These are phyloP conservation scores for Sternarchorhynchus goeldii DNA, from an alignment of 2,797 vertebrate genomes.

Conservation along the genomic window DNA sequence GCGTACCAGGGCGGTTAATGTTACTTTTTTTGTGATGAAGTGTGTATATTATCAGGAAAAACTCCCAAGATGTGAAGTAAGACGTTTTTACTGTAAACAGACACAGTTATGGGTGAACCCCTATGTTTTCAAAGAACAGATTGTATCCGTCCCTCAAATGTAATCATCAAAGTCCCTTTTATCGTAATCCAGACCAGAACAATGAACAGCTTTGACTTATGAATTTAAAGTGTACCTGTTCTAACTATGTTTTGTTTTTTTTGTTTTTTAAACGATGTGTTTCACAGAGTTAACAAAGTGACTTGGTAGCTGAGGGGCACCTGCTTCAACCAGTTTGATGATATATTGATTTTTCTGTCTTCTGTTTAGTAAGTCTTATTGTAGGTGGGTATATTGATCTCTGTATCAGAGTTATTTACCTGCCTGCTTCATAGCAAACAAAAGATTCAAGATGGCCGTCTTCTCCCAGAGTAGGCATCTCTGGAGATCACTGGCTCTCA, in stretches of 20 bases:
- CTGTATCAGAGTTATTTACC: conserved; percentile 39
- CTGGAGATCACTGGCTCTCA: conserved; percentile 2
- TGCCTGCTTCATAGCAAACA: conserved; percentile 36
- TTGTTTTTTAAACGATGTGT: neutral
- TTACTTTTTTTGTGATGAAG: conserved; percentile 25
- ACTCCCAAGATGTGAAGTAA: neutral
- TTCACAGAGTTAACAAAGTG: neutral
- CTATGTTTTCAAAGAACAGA: neutral
- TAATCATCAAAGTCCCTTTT: neutral
- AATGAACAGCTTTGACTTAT: neutral
- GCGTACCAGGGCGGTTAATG: conserved; percentile 60
- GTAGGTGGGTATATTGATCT: conserved; percentile 10
- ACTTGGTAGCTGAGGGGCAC: conserved; percentile 18
- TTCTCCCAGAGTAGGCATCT: conserved; percentile 3
- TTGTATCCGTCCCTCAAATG: no score
- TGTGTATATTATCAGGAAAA: conserved; percentile 5
- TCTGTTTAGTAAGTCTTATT: conserved; percentile 29
- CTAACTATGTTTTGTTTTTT: no score
- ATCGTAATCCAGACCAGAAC: neutral
- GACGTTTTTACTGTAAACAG: no score
- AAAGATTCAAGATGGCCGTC: conserved; percentile 41
- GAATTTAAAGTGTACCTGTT: neutral
- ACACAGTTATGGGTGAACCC: neutral
- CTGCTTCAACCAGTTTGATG: conserved; percentile 9
- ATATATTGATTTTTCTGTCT: neutral